phyloP scores from a whole-genome alignment of 92 coral and sea anemone genomes.

The Desmophyllum pertusum region DNA sequence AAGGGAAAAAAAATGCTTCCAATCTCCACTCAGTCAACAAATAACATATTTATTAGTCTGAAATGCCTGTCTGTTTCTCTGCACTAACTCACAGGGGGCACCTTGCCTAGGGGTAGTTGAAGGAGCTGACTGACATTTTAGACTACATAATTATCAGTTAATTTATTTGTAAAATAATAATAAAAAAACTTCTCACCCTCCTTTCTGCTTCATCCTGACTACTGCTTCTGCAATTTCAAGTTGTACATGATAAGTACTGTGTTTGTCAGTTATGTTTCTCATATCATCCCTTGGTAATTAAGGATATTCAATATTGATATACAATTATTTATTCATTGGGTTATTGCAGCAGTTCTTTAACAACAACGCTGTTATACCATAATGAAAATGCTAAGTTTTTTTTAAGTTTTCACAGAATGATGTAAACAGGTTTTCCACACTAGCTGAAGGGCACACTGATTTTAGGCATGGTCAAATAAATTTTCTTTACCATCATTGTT shows the following conservation, averaged over 20 bases:
- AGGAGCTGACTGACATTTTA: too few relatives aligned
- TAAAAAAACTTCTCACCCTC: background rate
- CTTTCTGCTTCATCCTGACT: background rate
- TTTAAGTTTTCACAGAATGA: background rate
- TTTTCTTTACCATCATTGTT: background rate
- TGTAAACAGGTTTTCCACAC: background rate
- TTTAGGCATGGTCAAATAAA: background rate
- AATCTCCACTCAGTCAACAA: background rate
- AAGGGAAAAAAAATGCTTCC: too few relatives aligned
- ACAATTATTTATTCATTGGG: too few relatives aligned
- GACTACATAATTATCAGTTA: too few relatives aligned
- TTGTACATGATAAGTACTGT: background rate
- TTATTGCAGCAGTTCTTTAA: background rate
- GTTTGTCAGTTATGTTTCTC: background rate
- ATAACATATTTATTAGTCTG: background rate
- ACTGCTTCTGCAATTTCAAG: conserved; percentile 5
- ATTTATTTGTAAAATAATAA: too few relatives aligned
- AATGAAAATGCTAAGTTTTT: too few relatives aligned
- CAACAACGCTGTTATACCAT: too few relatives aligned
- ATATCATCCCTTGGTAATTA: background rate
- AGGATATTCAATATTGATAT: background rate
- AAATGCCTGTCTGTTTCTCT: too few relatives aligned
- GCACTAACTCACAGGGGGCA: too few relatives aligned
- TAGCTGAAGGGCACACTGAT: background rate
- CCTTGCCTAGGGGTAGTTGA: too few relatives aligned